phyloP scores from a whole-genome alignment of 2,888 invertebrate species.

The Drosophila rellima region DNA sequence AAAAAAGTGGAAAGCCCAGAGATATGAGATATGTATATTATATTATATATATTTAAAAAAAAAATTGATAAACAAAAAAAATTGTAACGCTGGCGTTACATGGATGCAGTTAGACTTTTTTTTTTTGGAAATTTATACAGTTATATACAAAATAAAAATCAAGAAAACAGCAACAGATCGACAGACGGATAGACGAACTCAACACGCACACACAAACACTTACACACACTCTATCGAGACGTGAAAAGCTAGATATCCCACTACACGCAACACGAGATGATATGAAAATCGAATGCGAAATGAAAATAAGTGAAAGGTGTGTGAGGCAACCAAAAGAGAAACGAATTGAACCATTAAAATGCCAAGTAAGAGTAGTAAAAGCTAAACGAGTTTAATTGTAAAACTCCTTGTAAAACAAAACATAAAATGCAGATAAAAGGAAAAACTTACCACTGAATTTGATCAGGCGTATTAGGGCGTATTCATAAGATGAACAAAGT shows the following conservation, averaged over 20 bases:
- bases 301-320: constrained; percentile 24
- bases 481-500: constrained; percentile 27
- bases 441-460: constrained; percentile 60
- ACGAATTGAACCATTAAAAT: constrained; percentile 54
- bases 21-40: constrained; percentile 50
- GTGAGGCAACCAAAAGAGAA: constrained; percentile 27
- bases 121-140: constrained; percentile 69
- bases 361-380: constrained; percentile 38
- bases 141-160: constrained; percentile 50
- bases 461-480: constrained; percentile 61
- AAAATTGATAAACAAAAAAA: constrained; percentile 13
- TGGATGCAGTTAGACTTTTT: constrained; percentile 61
- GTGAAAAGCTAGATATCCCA: constrained; percentile 16
- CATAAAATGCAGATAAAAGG: constrained; percentile 22
- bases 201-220: constrained; percentile 19
- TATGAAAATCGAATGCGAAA: constrained; percentile 40
- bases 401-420: constrained; percentile 14
- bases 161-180: constrained; percentile 28
- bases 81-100: constrained; percentile 80
- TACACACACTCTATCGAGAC: constrained; percentile 7
- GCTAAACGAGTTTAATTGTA: constrained; percentile 35
- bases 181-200: constrained; percentile 9
- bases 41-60: constrained; percentile 36
- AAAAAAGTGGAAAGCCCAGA: constrained; percentile 33
- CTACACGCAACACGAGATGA: constrained; percentile 31